Base-by-base conservation (phyloP, 2,888 invertebrate species). In the Cephus pygmeus region DNA sequence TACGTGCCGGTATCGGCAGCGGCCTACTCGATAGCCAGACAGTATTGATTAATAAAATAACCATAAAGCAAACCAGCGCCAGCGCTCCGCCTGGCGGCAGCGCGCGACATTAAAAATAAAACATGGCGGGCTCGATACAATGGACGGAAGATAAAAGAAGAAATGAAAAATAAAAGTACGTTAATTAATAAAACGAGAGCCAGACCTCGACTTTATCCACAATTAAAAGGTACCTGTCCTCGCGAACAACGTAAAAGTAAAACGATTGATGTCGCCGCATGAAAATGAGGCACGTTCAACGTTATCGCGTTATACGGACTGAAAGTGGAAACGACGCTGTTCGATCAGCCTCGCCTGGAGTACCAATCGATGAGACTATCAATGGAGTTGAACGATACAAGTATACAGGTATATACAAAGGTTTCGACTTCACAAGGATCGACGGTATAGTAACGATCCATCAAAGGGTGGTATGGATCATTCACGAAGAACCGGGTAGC, bases 1-100 rank as follows among this genome's bases (percentile, higher is more conserved):
- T 31, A 71, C 76, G 69, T 79, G 75, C 79, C 77, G 74, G 80
- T 78, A 79, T 76, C 74, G 76, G 76, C 83, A 83, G 81, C 81
- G 56, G 56, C 56, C 83, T 82, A 82, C 81, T 85, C 87, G 82
- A 87, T 84, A 86, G 84, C 83, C 82, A 79, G 82, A 81, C 84
- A 80, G 82, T 83, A 79, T 86, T 84, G 84, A 86, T 87, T 87
- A 88, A 86, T 87, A 83, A 87, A 87, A 87, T 83, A 84, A 83
- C 86, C 81, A 87, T 86, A 86, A 86, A 74, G 34, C 36, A 74
- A 35, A 23, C 35, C 74, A 34, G 34, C 34, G 35, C 74, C 74
- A 30, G 23, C 9, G 15, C 15, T 40, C 6, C 40, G 15, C 15
- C 40, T 40, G 56, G 56, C 56, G 56, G 56, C 23, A 23, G 56